Conservation (phyloP, 1,140 invertebrate species). For the Drosophila miranda region DNA sequence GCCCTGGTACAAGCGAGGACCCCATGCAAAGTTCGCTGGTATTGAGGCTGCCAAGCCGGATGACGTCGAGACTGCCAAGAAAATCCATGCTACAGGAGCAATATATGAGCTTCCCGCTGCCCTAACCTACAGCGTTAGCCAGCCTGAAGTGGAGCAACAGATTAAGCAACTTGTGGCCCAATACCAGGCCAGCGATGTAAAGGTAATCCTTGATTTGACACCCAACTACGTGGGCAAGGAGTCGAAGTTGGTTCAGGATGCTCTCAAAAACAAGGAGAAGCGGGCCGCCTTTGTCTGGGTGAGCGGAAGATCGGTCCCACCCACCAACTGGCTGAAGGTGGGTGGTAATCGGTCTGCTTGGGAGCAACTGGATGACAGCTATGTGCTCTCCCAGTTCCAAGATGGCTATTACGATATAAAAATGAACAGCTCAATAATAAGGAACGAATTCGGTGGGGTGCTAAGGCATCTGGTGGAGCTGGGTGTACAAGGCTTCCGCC, state of each 20-base stretch:
- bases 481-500: constrained; percentile 89
- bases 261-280: constrained; percentile 66
- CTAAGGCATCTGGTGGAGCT: constrained; percentile 87
- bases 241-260: constrained; percentile 78
- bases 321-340: constrained; percentile 89
- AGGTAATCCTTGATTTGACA: constrained; percentile 83
- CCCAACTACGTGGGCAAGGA: constrained; percentile 83
- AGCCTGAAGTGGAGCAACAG: constrained; percentile 58
- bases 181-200: constrained; percentile 56
- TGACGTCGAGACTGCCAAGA: constrained; percentile 49
- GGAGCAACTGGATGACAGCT: constrained; percentile 84
- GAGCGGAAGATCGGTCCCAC: constrained; percentile 67
- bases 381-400: constrained; percentile 85
- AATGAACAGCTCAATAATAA: constrained; percentile 84
- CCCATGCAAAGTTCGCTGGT: constrained; percentile 61
- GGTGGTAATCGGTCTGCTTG: constrained; percentile 85
- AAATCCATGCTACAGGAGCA: constrained; percentile 61
- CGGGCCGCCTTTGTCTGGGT: constrained; percentile 72
- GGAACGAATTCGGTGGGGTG: constrained; percentile 86
- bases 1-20: constrained; percentile 85
- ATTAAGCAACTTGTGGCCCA: constrained; percentile 62
- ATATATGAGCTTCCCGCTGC: constrained; percentile 74
- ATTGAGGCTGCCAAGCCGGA: constrained; percentile 28
- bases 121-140: constrained; percentile 65
- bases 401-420: constrained; percentile 86